Base-by-base conservation (phyloP, 2,888 invertebrate species). In the Pristionchus japonicus region DNA sequence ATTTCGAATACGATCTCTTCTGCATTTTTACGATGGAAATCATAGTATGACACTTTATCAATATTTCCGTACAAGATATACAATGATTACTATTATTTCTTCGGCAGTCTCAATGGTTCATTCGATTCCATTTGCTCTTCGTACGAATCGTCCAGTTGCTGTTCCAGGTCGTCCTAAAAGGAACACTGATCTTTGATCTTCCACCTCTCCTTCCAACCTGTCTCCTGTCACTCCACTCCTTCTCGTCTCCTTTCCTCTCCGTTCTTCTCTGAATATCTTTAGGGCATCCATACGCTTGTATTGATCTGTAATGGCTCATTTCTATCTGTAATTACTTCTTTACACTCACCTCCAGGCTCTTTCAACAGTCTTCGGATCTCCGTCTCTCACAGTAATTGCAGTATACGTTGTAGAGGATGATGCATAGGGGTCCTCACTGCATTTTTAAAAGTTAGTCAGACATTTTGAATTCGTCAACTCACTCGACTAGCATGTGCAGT, bases 401-500 rank as follows among this genome's bases (percentile, higher is more conserved):
- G 74, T 74, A 40, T 74, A 74, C 2, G 74, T 74, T 11, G 74
- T 40, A 7, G 74, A 40, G 7, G 74, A 40, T 0, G 74, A 74
- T 7, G n/a, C 74, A 23, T 37, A 37, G 9, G 74, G 23, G 40
- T 74, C 74, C 20, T 0, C 13, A 23, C 74, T 74, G 40, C 23
- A 23, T 13, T 57, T 11, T 23, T 15, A 57, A 1, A 37, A 40
- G 23, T 74, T 0, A 74, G 20, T 20, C 7, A 27, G 27, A 64
- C 0, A 27, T 2, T 31, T 64, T 11, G 31, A 64, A 27, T 31
- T 9, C 4, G 11, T 27, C 40, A 70, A 17, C 77, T 77, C 77
- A 77, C 77, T 77, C 77, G 20, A 47, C 43, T 13, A 77, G 77
- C 77, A 77, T 77, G 27, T 77, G 77, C 27, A 77, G 27, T 43